Evolutionary conservation across 2,797 vertebrate species (phyloP), one percentile per base, ranked within the genome.

Genomic region (Pterois miles): DNA sequence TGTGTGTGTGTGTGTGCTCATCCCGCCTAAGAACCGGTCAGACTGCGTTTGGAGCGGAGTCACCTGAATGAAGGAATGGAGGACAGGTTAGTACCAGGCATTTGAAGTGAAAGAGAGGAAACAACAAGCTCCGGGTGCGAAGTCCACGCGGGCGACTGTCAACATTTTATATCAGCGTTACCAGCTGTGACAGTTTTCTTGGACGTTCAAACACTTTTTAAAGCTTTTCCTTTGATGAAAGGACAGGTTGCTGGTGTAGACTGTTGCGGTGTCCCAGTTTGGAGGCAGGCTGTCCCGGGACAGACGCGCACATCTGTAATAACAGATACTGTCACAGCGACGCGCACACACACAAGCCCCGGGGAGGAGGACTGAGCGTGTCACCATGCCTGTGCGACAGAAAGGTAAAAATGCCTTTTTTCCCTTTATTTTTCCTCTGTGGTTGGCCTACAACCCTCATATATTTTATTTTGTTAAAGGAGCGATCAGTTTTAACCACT

Each of bases 351-450:
- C 58, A 29, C 64, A 4, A 57, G 57, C 64, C 50, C 23, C 20
- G n/a, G 36, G 56, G 16, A 36, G 50, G 9, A 57, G 53, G 78
- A 67, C 67, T 4, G 70, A 22, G 73, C 4, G 57, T 12, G 81
- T 48, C 88, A 88, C 16, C 84, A 94, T 93, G 93, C 92, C 92
- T 10, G 86, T 93, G 76, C 86, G 88, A 87, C 93, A 94, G 86
- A 93, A 91, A 92, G 93, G 93, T 94, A 87, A 74, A 64, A 20
- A n/a, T 29, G 5, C 4, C n/a, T 43, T 23, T 31, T 14, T 16
- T 2, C 6, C 16, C 6, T 62, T 43, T 38, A 9, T 23, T 23
- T 34, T 22, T 2, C 16, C 1, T 38, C 2, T 43, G 5, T 0
- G 3, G 16, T 6, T 0, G 7, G 2, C 58, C 13, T 23, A 22